A percentile compares a stretch with the other conserved stretches of the same genome.
These are phyloP conservation scores for Ormia ochracea DNA, from an alignment of 2,888 invertebrate genomes.

Conservation along the genomic window DNA sequence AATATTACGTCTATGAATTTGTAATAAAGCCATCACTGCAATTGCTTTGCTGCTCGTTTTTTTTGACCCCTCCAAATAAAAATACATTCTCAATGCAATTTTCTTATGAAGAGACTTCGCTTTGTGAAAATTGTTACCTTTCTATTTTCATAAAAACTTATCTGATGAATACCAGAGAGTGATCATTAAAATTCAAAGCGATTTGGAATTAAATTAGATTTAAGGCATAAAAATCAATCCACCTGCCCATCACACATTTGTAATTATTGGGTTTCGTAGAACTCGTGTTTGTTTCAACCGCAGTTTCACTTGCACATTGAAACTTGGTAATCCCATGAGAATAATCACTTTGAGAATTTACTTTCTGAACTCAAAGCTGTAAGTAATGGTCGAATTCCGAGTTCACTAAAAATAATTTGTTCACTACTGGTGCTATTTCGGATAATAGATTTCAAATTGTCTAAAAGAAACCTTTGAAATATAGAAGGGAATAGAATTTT, in stretches of 20 bases:
- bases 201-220: neutral
- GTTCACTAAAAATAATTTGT: neutral
- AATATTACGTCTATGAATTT: no score
- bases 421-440: no score
- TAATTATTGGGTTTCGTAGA: neutral
- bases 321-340: neutral
- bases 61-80: no score
- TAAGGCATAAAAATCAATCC: neutral
- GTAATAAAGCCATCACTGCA: no score
- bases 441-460: no score
- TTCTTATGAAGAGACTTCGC: no score
- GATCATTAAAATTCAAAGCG: neutral
- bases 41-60: no score
- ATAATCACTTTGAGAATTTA: neutral
- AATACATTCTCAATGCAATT: no score
- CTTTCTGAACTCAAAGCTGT: neutral
- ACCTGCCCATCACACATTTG: neutral
- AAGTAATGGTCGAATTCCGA: neutral
- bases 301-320: neutral
- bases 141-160: no score
- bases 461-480: no score
- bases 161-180: neutral
- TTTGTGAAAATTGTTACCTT: no score
- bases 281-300: neutral
- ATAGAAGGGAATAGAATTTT: no score